Conservation (phyloP, 2,113 vertebrate species). For the Malaclemys terrapin region DNA sequence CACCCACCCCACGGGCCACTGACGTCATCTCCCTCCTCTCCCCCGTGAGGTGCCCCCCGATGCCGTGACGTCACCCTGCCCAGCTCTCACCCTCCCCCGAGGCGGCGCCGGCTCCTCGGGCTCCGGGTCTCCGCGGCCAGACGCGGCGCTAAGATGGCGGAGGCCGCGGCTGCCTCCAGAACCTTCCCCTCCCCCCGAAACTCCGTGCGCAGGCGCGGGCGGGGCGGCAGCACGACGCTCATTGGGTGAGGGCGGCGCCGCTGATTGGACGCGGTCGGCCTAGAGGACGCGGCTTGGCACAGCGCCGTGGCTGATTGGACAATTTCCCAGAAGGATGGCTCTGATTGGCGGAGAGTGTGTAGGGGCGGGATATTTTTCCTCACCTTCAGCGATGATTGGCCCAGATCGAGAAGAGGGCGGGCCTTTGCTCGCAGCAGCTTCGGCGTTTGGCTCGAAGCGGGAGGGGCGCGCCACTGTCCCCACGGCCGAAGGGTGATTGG, state of each 20-base stretch:
- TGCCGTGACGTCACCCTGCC: slow-evolving; percentile 63
- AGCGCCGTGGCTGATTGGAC: not conserved
- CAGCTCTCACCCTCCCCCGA: slow-evolving; percentile 75
- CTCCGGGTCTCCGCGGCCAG: slow-evolving; percentile 74
- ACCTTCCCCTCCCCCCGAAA: slow-evolving; percentile 36
- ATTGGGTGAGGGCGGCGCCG: not conserved
- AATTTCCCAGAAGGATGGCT: fast-evolving
- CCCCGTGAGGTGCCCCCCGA: not conserved
- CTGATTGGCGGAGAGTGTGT: fast-evolving
- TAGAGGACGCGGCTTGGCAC: not conserved
- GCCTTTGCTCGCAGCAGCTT: fast-evolving
- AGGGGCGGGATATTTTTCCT: not conserved
- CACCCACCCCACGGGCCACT: not conserved
- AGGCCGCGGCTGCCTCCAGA: not conserved
- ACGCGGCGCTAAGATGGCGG: slow-evolving; percentile 56
- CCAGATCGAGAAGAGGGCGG: not conserved
- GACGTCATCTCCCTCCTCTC: slow-evolving; percentile 1
- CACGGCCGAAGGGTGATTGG: too few species aligned
- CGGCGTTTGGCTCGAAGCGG: too few species aligned
- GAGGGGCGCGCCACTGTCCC: too few species aligned
- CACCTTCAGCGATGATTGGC: not conserved
- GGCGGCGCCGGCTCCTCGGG: slow-evolving; percentile 52
- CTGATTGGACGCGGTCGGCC: not conserved
- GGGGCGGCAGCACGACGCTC: fast-evolving
- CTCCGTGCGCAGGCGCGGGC: not conserved